Percentiles rank a stretch among this genome's conserved stretches.
Conservation (phyloP, 2,113 vertebrate genomes). For the Ariopsis seemanni region DNA sequence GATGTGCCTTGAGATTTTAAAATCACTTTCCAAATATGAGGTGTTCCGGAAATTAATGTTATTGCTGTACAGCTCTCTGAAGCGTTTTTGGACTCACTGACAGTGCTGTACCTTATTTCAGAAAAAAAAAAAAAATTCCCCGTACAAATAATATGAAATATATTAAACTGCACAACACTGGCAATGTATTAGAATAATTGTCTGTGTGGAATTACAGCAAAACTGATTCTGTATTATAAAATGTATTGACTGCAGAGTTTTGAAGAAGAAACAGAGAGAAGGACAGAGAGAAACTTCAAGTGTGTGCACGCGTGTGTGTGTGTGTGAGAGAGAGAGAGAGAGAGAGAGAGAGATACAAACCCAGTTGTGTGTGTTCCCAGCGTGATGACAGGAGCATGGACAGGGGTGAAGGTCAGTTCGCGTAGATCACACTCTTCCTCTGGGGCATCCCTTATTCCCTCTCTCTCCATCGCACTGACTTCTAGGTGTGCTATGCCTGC, state of each 20-base stretch:
- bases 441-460: not conserved
- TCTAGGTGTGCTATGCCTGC: slow-evolving; percentile 82
- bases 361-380: slow-evolving; percentile 75
- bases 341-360: slow-evolving; percentile 67
- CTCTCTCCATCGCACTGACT: slow-evolving; percentile 58
- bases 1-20: not conserved
- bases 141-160: not conserved
- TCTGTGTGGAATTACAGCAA: not conserved
- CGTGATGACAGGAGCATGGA: slow-evolving; percentile 81
- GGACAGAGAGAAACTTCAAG: not conserved
- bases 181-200: not conserved
- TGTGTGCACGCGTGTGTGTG: not conserved
- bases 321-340: slow-evolving; percentile 46
- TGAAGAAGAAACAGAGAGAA: not conserved
- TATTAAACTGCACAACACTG: not conserved
- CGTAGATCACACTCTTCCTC: slow-evolving; percentile 69
- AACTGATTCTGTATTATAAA: not conserved
- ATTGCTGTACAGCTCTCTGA: slow-evolving; percentile 6
- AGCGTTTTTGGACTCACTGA: not conserved
- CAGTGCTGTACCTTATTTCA: not conserved
- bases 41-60: not conserved
- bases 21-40: not conserved
- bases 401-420: slow-evolving; percentile 81
- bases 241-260: not conserved
- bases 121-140: too few species aligned